phyloP scores from a whole-genome alignment of 2,797 vertebrate genomes.

The Cryptoblepharus egeriae region DNA sequence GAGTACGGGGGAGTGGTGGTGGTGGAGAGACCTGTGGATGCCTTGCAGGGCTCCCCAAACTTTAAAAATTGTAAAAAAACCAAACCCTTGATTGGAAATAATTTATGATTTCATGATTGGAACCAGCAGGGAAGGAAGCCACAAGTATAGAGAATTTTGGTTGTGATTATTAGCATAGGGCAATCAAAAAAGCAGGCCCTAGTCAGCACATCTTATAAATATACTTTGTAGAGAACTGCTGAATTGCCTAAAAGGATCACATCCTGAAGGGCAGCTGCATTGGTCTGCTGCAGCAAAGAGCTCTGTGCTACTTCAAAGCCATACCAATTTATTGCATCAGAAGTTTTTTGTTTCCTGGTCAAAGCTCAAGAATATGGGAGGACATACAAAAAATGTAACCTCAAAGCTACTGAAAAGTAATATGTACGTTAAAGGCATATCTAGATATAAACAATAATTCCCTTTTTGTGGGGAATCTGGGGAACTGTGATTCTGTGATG shows the following conservation, averaged over 20 bases:
- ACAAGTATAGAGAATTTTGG: neutral
- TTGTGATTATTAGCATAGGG: neutral
- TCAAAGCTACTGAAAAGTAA: constrained; percentile 22
- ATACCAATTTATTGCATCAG: no score
- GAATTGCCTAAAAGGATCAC: neutral
- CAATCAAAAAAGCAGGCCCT: neutral
- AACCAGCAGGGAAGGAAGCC: neutral
- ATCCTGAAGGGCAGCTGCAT: neutral
- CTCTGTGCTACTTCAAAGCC: no score
- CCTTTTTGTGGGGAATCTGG: neutral
- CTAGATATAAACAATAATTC: neutral
- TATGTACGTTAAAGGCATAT: no score
- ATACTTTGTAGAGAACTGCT: neutral
- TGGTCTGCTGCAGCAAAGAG: no score
- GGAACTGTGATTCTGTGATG: neutral
- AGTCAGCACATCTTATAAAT: neutral
- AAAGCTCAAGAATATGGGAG: constrained; percentile 7
- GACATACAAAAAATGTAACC: neutral
- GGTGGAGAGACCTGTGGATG: no score
- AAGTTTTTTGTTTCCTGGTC: neutral
- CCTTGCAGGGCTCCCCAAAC: no score
- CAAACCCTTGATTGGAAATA: no score
- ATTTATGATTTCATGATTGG: no score
- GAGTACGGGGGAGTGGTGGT: no score
- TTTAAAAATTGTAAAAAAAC: no score